Conservation (phyloP, 2,888 invertebrate species). For the Heteromyza rotundicornis region DNA sequence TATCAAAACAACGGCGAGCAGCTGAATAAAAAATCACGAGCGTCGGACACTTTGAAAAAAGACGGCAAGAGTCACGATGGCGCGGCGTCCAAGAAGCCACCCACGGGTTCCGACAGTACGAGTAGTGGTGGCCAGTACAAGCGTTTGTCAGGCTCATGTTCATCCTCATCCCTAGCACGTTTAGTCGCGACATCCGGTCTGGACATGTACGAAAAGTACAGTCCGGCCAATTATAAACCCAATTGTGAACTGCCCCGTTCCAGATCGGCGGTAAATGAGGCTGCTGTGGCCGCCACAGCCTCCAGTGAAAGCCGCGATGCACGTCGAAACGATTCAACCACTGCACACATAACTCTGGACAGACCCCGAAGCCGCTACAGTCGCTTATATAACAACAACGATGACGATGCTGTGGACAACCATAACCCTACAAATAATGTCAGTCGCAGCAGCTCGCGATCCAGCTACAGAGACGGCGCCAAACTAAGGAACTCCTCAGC, state of each 20-base stretch:
- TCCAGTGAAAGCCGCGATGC: constrained; percentile 20
- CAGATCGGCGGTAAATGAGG: constrained; percentile 63
- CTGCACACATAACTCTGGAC: constrained; percentile 37
- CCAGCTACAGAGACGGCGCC: constrained; percentile 29
- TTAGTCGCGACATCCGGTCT: constrained; percentile 69
- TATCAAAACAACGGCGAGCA: constrained; percentile 23
- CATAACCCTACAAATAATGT: too few relatives aligned
- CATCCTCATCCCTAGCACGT: constrained; percentile 64
- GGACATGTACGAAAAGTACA: constrained; percentile 77
- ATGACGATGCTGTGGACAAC: neutral
- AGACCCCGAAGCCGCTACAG: constrained; percentile 51
- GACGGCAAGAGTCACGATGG: constrained; percentile 37
- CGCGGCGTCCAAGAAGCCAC: constrained; percentile 34
- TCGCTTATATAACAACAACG: constrained; percentile 37
- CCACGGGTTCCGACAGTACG: constrained; percentile 33
- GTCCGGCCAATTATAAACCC: constrained; percentile 77
- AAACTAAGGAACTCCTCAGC: constrained; percentile 30
- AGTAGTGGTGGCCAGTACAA: constrained; percentile 41
- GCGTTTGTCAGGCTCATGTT: constrained; percentile 57
- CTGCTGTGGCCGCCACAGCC: constrained; percentile 40
- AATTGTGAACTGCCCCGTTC: constrained; percentile 64
- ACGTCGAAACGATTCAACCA: constrained; percentile 24
- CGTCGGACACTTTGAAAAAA: constrained; percentile 36
- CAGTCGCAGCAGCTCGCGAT: constrained; percentile 10
- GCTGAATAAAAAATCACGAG: constrained; percentile 24